Percentiles rank a stretch among this genome's conserved stretches.
Evolutionary conservation across 2,113 vertebrate genomes (phyloP).

Genomic region (Psilopsiagon aurifrons): DNA sequence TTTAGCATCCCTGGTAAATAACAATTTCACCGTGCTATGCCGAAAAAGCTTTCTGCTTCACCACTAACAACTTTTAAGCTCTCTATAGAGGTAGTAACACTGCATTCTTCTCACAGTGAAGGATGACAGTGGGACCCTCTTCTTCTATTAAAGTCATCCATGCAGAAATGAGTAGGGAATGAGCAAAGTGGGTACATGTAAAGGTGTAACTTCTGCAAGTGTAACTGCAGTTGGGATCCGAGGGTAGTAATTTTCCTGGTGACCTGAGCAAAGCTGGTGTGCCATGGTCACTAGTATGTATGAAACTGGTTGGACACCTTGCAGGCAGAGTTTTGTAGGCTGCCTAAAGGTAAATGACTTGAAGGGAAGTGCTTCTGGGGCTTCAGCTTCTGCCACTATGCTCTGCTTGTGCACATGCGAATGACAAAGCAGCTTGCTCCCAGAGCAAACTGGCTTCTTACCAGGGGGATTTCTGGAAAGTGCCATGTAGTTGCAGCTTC

Average conservation of each 20-base stretch:
- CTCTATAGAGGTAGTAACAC: background rate
- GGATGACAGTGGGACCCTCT: background rate
- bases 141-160: background rate
- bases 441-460: background rate
- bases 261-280: background rate
- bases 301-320: background rate
- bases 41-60: background rate
- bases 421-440: background rate
- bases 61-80: background rate
- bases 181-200: accelerated
- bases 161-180: background rate
- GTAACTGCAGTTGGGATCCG: background rate
- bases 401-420: background rate
- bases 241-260: background rate
- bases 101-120: background rate
- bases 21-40: background rate
- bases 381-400: background rate
- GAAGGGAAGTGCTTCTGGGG: background rate
- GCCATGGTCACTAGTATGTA: background rate
- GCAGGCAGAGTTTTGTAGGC: background rate
- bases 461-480: background rate
- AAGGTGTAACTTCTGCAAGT: background rate
- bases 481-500: background rate
- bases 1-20: background rate
- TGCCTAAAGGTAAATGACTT: background rate